Evolutionary conservation across 1,140 invertebrate species (phyloP).

Genomic region (Drosophila busckii): DNA sequence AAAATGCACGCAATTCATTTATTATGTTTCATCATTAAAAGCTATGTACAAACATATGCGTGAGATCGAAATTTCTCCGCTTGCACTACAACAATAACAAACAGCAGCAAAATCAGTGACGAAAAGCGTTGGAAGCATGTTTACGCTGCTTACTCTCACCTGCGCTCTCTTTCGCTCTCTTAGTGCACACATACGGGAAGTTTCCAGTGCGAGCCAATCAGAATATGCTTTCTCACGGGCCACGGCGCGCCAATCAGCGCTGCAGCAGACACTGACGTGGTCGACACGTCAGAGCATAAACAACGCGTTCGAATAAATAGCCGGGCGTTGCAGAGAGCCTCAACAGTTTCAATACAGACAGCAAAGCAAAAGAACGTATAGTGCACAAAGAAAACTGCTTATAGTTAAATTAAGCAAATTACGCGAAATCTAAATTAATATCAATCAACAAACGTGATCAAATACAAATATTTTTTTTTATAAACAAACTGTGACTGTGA

Average conservation of each 20-base stretch:
- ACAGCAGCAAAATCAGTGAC: constrained; percentile 3
- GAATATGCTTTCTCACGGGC: not conserved
- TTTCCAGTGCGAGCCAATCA: constrained; percentile 27
- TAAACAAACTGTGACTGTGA: constrained; percentile 42
- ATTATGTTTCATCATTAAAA: too few relatives aligned
- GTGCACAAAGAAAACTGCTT: constrained; percentile 35
- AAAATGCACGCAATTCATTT: too few relatives aligned
- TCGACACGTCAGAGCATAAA: constrained; percentile 51
- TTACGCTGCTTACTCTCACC: not conserved
- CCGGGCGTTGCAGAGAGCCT: constrained; percentile 39
- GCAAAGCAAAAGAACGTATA: constrained; percentile 53
- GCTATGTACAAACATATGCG: too few relatives aligned
- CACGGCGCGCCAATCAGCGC: constrained; percentile 46
- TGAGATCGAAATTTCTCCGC: too few relatives aligned
- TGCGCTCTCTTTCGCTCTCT: constrained; percentile 29
- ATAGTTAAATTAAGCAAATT: constrained; percentile 16
- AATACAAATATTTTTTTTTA: constrained; percentile 16
- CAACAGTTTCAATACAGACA: constrained; percentile 63
- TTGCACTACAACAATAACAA: too few relatives aligned
- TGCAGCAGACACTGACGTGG: constrained; percentile 52
- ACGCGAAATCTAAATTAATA: constrained; percentile 29
- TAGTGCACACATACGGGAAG: constrained; percentile 9
- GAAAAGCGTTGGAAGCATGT: not conserved
- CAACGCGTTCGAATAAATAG: constrained; percentile 51
- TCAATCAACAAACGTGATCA: constrained; percentile 22